Base-by-base conservation (phyloP, 2,113 vertebrate species). In the Epinephelus cyanopodus region DNA sequence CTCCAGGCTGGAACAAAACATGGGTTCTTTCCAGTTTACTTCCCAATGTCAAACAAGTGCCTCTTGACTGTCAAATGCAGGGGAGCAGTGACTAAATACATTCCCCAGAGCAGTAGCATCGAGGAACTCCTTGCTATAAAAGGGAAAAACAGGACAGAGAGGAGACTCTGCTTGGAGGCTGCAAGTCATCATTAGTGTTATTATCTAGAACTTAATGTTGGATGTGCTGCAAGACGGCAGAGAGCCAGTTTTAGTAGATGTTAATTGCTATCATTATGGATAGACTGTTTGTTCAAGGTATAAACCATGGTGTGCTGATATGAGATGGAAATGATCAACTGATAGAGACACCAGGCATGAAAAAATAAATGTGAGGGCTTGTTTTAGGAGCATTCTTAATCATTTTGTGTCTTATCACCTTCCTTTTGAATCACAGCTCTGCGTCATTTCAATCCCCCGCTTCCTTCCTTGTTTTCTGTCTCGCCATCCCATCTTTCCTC, bases 11-110 rank as follows among this genome's bases (percentile, higher is more conserved):
- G 83, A 94, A 91, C 72, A 12, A 88, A 92, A 83, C 79, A 69
- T 86, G 66, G 68, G 77, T 84, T 89, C 73, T 71, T 92, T 92
- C 88, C 74, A 90, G 89, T 93, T 94, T 92, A 94, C 82, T 90
- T 93, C 89, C 84, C 84, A 80, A 66, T 93, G 94, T 95, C 94
- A 95, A 95, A 95, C 94, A 94, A 92, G 86, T 82, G 82, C 84
- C 86, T 92, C 74, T 52, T 45, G 70, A 75, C 85, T 93, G 94
- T 95, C 94, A 93, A 92, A 92, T 69, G 81, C 78, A 81, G 81
- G 85, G 84, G 45, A 91, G 90, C 85, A 60, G 69, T 81, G 86
- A 82, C 82, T 88, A 77, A 93, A 92, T 88, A 94, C 92, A 93
- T 88, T 94, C 82, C 86, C 88, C 94, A 93, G 90, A 93, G 90